These are phyloP conservation scores for Lycocerus yunnanus DNA, from an alignment of 2,888 invertebrate species.

Conservation along the genomic window DNA sequence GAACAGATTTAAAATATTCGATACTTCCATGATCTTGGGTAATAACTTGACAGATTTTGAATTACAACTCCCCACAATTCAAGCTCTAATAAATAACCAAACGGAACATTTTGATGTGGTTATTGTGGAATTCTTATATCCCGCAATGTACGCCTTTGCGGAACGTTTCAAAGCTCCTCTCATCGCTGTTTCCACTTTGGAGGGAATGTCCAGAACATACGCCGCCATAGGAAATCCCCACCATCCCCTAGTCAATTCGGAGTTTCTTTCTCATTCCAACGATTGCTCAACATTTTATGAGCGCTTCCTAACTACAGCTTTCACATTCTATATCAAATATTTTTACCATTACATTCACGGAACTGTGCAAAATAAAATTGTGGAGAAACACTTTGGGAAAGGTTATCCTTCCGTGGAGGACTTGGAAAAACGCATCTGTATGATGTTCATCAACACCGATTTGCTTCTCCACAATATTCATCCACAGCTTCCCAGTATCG, in stretches of 20 bases:
- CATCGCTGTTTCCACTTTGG: conserved; percentile 46
- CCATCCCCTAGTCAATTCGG: conserved; percentile 48
- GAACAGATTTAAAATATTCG: neutral
- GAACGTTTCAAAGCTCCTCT: conserved; percentile 47
- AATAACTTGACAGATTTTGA: neutral
- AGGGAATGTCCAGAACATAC: conserved; percentile 41
- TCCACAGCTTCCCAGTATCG: too few relatives aligned
- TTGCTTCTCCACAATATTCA: too few relatives aligned
- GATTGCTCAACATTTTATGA: conserved; percentile 40
- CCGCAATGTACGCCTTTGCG: conserved; percentile 42
- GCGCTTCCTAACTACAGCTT: conserved; percentile 27
- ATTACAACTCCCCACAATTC: conserved; percentile 40
- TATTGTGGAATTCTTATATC: conserved; percentile 45
- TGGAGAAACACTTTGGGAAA: too few relatives aligned
- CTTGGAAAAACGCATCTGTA: neutral
- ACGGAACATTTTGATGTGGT: conserved; percentile 46
- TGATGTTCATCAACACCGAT: neutral
- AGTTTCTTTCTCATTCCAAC: conserved; percentile 38
- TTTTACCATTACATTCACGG: neutral
- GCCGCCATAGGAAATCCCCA: conserved; percentile 45
- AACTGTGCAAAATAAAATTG: neutral
- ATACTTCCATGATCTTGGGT: neutral
- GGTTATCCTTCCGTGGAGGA: neutral
- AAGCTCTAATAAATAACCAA: conserved; percentile 43
- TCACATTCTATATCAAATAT: neutral